Percentiles rank a stretch among this genome's conserved stretches.
Conservation (phyloP, 2,797 vertebrate species). For the Buphagus erythrorhynchus region DNA sequence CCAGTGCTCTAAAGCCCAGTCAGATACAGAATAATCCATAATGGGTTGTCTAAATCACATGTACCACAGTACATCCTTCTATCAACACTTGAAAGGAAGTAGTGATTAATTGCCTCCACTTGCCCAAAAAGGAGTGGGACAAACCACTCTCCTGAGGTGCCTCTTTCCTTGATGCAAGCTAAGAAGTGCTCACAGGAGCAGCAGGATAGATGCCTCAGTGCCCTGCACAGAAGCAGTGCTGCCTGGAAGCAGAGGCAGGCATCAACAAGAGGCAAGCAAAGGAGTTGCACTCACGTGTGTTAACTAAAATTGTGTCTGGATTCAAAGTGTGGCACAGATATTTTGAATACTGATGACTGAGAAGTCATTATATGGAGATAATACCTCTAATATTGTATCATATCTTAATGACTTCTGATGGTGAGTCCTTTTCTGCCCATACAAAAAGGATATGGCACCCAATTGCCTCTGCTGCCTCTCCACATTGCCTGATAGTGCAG, state of each 20-base stretch:
- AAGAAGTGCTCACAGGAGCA: accelerated
- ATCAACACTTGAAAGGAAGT: not conserved
- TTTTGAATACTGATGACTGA: not conserved
- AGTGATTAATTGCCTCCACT: not conserved
- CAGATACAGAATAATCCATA: not conserved
- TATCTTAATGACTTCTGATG: not conserved
- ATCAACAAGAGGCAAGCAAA: not conserved
- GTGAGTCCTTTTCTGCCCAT: not conserved
- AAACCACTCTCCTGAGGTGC: not conserved
- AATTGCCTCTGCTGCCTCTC: not conserved
- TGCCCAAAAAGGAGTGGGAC: not conserved
- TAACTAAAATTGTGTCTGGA: not conserved
- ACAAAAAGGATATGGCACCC: not conserved
- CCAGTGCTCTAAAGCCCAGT: not conserved
- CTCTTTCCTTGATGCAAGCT: not conserved
- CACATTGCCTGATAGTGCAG: not conserved
- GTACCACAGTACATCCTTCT: not conserved
- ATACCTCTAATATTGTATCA: not conserved
- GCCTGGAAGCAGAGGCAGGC: not conserved
- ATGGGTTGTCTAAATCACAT: not conserved
- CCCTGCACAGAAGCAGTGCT: not conserved
- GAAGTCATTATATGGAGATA: not conserved
- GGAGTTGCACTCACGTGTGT: accelerated
- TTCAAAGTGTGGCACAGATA: not conserved
- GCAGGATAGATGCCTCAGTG: not conserved